Base-by-base conservation (phyloP, 2,797 vertebrate genomes). In the Balearica regulorum region DNA sequence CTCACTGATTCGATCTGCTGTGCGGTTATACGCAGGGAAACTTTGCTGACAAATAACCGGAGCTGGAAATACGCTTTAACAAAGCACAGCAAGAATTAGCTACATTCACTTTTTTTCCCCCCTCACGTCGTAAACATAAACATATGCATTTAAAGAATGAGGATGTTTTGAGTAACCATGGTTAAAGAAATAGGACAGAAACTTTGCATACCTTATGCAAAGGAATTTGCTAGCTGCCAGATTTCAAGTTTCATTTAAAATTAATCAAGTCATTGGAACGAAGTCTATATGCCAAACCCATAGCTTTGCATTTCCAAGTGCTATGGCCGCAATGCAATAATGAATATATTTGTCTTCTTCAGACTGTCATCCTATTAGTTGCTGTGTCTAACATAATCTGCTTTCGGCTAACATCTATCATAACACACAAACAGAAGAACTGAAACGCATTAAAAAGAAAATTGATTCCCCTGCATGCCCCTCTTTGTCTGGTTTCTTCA, bases 391-490 rank as follows among this genome's bases (percentile, higher is more conserved):
- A 94, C 79, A 51, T 33, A 41, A 39, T 49, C 87, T 87, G 82
- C 85, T 92, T 61, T 89, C 20, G 28, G 48, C 78, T 44, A 86
- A 43, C 57, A 93, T 89, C 90, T n/a, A 82, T 60, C 82, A 49
- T 20, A 88, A 37, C 83, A 83, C 77, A 86, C 76, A 85, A 68
- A 73, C 7, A 87, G 18, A 41, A 39, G 60, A 33, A 44, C 41
- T 31, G 61, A 96, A 83, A 90, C 13, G 33, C 79, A 84, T 70
- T 70, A 70, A 71, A 94, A 92, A 95, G 61, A 88, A 93, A 96
- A 96, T 57, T 31, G 72, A 91, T 94, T 95, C 71, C 92, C 75
- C 68, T 22, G 43, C 76, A 55, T 54, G 46, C 46, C 44, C 78
- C 54, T 87, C 73, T 95, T 76, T 87, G 78, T 88, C 88, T 78